phyloP scores from a whole-genome alignment of 2,113 vertebrate genomes.

The Rhynchomys soricoides region DNA sequence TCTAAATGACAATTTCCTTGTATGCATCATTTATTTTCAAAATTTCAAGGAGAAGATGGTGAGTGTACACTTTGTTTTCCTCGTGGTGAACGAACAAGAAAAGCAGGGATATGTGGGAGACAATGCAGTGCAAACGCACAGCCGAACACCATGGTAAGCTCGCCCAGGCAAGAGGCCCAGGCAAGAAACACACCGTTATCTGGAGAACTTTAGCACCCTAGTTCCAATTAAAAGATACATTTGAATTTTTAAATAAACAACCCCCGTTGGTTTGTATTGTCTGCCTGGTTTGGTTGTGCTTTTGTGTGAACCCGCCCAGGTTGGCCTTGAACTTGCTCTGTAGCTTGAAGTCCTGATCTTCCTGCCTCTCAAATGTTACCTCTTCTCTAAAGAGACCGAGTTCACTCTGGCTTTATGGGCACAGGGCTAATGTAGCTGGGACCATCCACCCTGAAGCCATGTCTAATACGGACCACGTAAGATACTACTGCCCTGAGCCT shows the following conservation, averaged over 20 bases:
- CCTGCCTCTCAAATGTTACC: background rate
- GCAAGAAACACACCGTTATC: accelerated
- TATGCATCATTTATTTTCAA: background rate
- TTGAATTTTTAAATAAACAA: background rate
- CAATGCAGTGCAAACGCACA: background rate
- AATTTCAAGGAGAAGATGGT: background rate
- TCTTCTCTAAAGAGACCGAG: background rate
- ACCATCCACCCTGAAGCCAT: accelerated
- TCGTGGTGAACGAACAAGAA: accelerated
- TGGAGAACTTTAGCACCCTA: background rate
- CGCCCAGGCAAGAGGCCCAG: accelerated
- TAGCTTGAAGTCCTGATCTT: background rate
- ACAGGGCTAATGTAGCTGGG: accelerated
- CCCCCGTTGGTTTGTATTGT: background rate
- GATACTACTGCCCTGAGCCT: background rate
- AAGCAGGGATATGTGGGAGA: accelerated
- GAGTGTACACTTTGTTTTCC: background rate
- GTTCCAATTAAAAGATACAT: background rate
- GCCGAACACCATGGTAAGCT: accelerated
- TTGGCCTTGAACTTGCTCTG: background rate
- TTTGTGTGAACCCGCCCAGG: background rate
- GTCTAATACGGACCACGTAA: background rate
- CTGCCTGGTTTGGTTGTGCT: background rate
- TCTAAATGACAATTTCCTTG: background rate
- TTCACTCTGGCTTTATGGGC: background rate